phyloP scores from a whole-genome alignment of 2,888 invertebrate species.

The Strigamia crassipes region DNA sequence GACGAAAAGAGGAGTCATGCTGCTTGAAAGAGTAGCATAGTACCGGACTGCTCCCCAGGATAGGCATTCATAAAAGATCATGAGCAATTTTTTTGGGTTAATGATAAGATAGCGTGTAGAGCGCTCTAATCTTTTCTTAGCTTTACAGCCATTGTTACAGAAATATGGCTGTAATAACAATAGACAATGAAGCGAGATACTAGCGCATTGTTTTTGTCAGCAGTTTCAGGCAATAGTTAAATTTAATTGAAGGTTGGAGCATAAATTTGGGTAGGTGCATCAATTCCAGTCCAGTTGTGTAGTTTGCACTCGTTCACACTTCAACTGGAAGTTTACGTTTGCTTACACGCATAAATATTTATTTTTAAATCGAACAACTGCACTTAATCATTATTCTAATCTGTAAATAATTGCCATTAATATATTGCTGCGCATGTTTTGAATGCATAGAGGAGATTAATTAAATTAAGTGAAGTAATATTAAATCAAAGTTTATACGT shows the following conservation, averaged over 20 bases:
- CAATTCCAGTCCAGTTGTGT: not conserved
- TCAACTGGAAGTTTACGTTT: not conserved
- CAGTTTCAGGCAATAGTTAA: not conserved
- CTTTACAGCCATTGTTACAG: not conserved
- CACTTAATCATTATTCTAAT: no score
- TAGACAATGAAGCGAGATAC: not conserved
- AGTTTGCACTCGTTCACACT: no score
- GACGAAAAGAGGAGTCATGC: not conserved
- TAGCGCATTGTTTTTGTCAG: not conserved
- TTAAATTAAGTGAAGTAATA: no score
- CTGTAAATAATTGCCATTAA: no score
- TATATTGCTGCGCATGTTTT: no score
- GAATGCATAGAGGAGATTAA: no score
- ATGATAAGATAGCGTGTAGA: not conserved
- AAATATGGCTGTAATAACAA: conserved; percentile 10
- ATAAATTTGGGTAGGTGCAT: not conserved
- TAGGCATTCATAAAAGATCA: not conserved
- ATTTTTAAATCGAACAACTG: no score
- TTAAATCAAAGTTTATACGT: no score
- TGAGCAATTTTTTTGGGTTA: not conserved
- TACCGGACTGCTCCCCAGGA: not conserved
- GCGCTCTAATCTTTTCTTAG: conserved; percentile 10
- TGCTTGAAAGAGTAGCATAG: not conserved
- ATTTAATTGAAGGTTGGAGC: not conserved
- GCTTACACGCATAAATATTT: not conserved